Base-by-base conservation (phyloP, 1,140 invertebrate genomes). In the Piezodorus guildinii region DNA sequence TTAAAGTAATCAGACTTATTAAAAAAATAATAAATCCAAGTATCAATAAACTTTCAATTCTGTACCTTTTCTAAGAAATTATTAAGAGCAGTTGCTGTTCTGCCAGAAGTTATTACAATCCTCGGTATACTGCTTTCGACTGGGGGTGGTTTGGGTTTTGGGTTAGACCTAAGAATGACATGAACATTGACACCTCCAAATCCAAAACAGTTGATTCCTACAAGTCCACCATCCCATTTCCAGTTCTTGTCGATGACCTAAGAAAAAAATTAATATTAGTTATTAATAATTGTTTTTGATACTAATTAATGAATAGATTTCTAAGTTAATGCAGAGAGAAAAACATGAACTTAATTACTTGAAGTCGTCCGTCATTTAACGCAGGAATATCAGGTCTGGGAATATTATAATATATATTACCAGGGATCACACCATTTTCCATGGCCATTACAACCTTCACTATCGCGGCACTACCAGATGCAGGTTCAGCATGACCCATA, bases 131-230 rank as follows among this genome's bases (percentile, higher is more conserved):
- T 72, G 8, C 75, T 74, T 46, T 77, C 76, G 15, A 23, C 43
- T 27, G 44, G 60, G 9, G 46, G 75, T 1, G 78, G 75, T 72
- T 87, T 87, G 21, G 81, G 80, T 71, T 87, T 88, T 0, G 83
- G 81, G 72, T 90, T 88, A 0, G 87, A 87, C 70, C 86, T 84
- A 0, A 98, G 76, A 61, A 98, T 77, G 0, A 92, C 76, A 75
- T 98, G 95, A 16, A 90, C 93, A 77, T 98, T 98, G 21, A 94
- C 90, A 58, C 96, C 96, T 63, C 96, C 96, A 77, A 98, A 98
- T 19, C 96, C 96, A 75, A 98, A 98, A 3, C 92, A 96, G 75
- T 97, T 98, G 1, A 98, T 71, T 6, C 83, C 94, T 43, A 91
- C 83, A 25, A 91, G 77, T 14, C 91, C 90, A 17, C 92, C 91